These are phyloP conservation scores for Acanthis flammea DNA, from an alignment of 2,797 vertebrate species.

Conservation along the genomic window DNA sequence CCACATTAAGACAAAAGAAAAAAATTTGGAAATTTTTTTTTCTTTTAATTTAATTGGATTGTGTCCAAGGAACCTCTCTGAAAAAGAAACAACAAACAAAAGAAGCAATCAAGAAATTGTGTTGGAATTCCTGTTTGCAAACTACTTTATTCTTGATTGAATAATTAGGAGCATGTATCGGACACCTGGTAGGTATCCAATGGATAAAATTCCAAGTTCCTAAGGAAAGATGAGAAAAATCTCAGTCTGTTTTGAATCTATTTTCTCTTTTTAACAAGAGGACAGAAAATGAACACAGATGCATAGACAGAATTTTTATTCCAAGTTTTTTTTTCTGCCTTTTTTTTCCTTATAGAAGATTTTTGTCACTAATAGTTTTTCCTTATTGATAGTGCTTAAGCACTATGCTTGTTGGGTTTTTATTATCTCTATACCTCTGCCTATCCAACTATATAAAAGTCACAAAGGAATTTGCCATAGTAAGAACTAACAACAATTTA, in stretches of 20 bases:
- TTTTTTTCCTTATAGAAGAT: not conserved
- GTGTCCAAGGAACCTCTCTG: not conserved
- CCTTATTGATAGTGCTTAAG: not conserved
- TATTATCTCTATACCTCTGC: not conserved
- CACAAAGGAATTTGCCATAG: not conserved
- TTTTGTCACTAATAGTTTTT: not conserved
- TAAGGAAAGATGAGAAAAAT: not conserved
- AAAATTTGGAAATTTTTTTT: not conserved
- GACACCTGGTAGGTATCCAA: not conserved
- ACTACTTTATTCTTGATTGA: not conserved
- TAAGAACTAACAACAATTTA: constrained; percentile 29
- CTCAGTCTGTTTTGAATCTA: not conserved
- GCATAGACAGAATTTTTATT: not conserved
- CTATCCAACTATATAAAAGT: not conserved
- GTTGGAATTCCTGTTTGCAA: not conserved
- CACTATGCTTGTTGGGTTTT: not conserved
- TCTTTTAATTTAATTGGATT: not conserved
- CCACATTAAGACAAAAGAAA: not conserved
- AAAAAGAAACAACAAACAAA: not conserved
- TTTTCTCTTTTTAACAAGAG: not conserved
- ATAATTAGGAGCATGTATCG: not conserved
- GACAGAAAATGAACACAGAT: not conserved
- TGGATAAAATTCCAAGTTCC: not conserved
- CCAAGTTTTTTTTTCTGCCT: not conserved
- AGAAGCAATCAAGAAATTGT: not conserved